Evolutionary conservation across 2,888 invertebrate genomes (phyloP), one percentile per base, ranked within the genome.

Genomic region (Melangyna quadrimaculata): DNA sequence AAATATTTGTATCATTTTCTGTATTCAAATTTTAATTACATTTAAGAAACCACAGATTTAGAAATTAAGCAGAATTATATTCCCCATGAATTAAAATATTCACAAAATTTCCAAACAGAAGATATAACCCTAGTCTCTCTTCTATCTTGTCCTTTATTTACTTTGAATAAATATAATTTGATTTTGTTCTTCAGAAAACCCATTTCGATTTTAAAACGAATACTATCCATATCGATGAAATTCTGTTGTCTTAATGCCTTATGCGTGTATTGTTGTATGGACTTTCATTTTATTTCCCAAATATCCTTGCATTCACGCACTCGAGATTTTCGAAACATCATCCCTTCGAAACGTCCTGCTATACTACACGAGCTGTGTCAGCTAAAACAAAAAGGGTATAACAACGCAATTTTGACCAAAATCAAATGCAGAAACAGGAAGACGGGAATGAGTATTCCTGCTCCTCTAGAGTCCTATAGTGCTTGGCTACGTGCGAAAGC

Each of bases 371-470:
- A 71, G 74, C 53, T 75, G 61, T 53, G 61, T 84, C 71, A 80
- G 84, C 69, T 80, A 55, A 82, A 80, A 77, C 78, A 43, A 80
- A 40, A 75, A 67, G 78, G 83, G 70, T 70, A 61, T 59, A 61
- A 24, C 63, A 63, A 57, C 45, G 55, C 55, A 77, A 67, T 71
- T 51, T 72, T 27, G 29, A 17, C 29, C 59, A 61, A 61, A 65
- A 67, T 45, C 75, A 17, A 74, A 43, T 51, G 63, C 61, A 48
- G 24, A 51, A 67, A 51, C 40, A 29, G 45, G 19, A 37, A 43
- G 22, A 43, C 40, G 63, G 5, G 35, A 24, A 51, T 14, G 29
- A 29, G 40, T 61, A 2, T 37, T 43, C 1, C 10, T n/a, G 2
- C 59, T 43, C 1, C 10, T n/a, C 14, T 37, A 12, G 69, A 32